A percentile compares a stretch with the other conserved stretches of the same genome.
Evolutionary conservation across 2,113 vertebrate species (phyloP).

Genomic region (Pseudonaja textilis): DNA sequence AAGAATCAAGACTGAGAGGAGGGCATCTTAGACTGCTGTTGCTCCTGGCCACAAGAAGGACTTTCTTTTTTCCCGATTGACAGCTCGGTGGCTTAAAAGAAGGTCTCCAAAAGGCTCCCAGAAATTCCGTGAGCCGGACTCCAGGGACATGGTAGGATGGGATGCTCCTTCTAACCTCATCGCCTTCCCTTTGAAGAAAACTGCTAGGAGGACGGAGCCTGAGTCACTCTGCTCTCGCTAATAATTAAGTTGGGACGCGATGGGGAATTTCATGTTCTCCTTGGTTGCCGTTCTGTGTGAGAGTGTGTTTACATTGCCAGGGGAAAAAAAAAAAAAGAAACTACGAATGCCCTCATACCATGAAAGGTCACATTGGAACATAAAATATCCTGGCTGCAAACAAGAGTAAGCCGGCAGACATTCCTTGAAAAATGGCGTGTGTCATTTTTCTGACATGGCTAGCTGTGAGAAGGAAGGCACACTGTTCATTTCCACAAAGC

Average conservation of each 20-base stretch:
- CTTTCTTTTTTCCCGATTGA: neutral
- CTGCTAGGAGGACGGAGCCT: constrained; percentile 53
- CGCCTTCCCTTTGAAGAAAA: neutral
- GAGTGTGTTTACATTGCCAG: constrained; percentile 63
- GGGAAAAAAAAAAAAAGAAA: constrained; percentile 17
- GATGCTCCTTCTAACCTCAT: neutral
- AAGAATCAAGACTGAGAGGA: constrained; percentile 19
- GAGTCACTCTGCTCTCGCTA: constrained; percentile 63
- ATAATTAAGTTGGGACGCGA: constrained; percentile 67
- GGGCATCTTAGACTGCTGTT: constrained; percentile 17
- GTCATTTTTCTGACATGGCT: constrained; percentile 13
- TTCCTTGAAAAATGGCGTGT: constrained; percentile 20
- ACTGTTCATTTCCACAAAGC: neutral
- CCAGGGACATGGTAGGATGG: neutral
- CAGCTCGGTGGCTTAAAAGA: constrained; percentile 12
- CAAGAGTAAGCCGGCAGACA: constrained; percentile 25
- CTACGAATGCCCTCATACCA: constrained; percentile 48
- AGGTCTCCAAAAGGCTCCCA: constrained; percentile 44
- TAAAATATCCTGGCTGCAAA: constrained; percentile 35
- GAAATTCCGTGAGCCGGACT: constrained; percentile 45
- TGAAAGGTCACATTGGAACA: constrained; percentile 63
- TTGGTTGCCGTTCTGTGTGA: constrained; percentile 28
- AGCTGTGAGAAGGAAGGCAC: constrained; percentile 21
- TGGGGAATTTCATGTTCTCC: constrained; percentile 69
- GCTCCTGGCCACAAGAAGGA: constrained; percentile 21